Conservation (phyloP, 2,797 vertebrate species). For the Galago senegalensis region DNA sequence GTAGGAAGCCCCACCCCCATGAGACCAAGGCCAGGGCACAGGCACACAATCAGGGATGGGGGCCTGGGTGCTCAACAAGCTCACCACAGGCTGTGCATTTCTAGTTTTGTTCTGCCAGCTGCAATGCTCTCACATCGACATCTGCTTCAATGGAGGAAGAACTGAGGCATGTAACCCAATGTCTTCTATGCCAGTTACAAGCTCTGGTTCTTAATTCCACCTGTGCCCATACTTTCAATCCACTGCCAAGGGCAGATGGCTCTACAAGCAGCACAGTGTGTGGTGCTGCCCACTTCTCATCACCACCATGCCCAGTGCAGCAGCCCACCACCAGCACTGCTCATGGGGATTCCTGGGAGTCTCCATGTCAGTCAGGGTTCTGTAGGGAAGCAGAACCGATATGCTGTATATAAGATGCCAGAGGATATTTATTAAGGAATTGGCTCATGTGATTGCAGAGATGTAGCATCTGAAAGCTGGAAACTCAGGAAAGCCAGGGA, state of each 20-base stretch:
- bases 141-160: not conserved
- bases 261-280: not conserved
- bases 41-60: rapidly evolving
- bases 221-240: rapidly evolving
- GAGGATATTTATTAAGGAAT: not conserved
- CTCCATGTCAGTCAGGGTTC: not conserved
- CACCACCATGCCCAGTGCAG: rapidly evolving
- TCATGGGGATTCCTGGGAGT: rapidly evolving
- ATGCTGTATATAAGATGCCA: not conserved
- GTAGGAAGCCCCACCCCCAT: rapidly evolving
- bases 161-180: rapidly evolving
- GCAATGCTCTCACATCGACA: too few species aligned
- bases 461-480: not conserved
- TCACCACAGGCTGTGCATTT: not conserved
- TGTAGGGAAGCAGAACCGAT: too few species aligned
- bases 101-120: not conserved
- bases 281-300: rapidly evolving
- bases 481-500: not conserved
- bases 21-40: not conserved
- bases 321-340: not conserved
- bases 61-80: too few species aligned
- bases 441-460: not conserved
- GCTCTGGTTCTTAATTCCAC: not conserved
- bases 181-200: not conserved
- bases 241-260: not conserved